Conservation (phyloP, 2,888 invertebrate genomes). For the Acholoe squamosa region DNA sequence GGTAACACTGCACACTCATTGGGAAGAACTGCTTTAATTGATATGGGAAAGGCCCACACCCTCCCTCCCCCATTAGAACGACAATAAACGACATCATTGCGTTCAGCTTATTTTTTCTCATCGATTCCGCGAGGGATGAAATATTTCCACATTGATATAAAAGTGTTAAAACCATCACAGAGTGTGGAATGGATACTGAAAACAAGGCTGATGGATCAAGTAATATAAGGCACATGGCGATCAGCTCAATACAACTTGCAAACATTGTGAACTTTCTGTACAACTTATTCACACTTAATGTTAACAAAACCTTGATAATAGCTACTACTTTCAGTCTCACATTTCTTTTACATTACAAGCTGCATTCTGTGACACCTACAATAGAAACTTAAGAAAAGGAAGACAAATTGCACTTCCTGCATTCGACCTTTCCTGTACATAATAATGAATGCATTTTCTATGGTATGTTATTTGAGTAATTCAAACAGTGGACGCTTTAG, state of each 20-base stretch:
- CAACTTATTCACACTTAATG: no score
- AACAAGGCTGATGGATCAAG: neutral
- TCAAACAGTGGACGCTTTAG: neutral
- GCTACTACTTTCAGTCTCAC: no score
- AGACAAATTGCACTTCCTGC: neutral
- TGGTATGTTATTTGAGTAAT: neutral
- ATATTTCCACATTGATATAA: constrained; percentile 19
- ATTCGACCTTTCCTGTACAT: neutral
- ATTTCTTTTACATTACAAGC: no score
- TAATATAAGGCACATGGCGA: neutral
- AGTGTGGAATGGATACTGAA: neutral
- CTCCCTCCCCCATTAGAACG: neutral
- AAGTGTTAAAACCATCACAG: neutral
- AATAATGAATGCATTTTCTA: no score
- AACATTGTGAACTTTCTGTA: neutral
- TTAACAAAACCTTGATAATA: no score
- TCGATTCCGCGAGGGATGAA: constrained; percentile 7
- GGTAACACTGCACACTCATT: neutral
- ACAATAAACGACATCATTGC: neutral
- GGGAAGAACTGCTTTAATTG: constrained; percentile 20
- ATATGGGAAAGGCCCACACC: neutral
- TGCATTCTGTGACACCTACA: neutral
- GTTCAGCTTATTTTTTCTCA: neutral
- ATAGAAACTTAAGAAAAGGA: neutral
- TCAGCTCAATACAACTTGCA: neutral